Evolutionary conservation across 2,888 invertebrate genomes (phyloP).

Genomic region (Erynnis tages): DNA sequence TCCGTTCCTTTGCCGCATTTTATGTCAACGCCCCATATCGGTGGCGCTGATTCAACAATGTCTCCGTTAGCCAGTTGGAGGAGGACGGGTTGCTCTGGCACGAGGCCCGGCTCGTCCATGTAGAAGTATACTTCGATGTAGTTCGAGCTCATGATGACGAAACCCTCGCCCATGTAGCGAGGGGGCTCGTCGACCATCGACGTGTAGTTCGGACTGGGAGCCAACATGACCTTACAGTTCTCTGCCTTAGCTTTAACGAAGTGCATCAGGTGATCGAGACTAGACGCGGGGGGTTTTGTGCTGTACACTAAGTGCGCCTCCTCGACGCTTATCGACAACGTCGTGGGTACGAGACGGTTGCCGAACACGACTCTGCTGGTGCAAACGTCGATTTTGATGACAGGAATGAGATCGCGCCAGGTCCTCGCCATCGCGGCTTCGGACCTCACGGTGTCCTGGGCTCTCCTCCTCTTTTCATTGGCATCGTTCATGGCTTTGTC

Average conservation of each 20-base stretch:
- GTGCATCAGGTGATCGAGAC: slow-evolving; percentile 97
- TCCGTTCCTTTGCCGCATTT: slow-evolving; percentile 97
- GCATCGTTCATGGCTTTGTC: slow-evolving; percentile 84
- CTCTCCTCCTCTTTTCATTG: slow-evolving; percentile 79
- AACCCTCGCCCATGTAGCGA: slow-evolving; percentile 98
- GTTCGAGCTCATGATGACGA: slow-evolving; percentile 97
- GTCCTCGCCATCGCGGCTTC: slow-evolving; percentile 93
- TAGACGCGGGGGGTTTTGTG: slow-evolving; percentile 96
- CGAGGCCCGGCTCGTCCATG: slow-evolving; percentile 97
- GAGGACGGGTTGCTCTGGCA: slow-evolving; percentile 95
- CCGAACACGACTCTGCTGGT: slow-evolving; percentile 97
- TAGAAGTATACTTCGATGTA: slow-evolving; percentile 97
- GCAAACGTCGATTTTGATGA: slow-evolving; percentile 96
- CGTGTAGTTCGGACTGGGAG: slow-evolving; percentile 97
- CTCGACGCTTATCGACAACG: slow-evolving; percentile 94
- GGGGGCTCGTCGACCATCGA: slow-evolving; percentile 97
- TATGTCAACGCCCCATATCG: slow-evolving; percentile 97
- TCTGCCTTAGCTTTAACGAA: slow-evolving; percentile 96
- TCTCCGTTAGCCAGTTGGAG: slow-evolving; percentile 95
- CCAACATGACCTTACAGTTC: slow-evolving; percentile 96
- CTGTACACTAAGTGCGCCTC: slow-evolving; percentile 97
- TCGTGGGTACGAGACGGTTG: slow-evolving; percentile 96
- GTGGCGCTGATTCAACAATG: slow-evolving; percentile 94
- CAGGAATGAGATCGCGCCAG: slow-evolving; percentile 98
- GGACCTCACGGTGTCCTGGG: slow-evolving; percentile 81